Conservation (phyloP, 2,888 invertebrate species). For the Eilema sororculum region DNA sequence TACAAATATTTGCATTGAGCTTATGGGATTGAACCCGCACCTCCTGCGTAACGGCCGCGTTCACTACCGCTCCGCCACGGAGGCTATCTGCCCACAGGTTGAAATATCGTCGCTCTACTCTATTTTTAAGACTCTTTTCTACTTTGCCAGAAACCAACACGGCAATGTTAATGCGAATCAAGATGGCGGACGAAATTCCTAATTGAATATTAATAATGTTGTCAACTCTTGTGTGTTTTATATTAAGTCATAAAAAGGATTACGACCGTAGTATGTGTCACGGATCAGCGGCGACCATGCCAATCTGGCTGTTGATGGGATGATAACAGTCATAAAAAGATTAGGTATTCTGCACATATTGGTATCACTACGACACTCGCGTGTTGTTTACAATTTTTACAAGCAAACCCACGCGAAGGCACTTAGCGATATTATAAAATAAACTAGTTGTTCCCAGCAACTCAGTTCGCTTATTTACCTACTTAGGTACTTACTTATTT, state of each 20-base stretch:
- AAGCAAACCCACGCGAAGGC: slow-evolving; percentile 1
- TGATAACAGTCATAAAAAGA: slow-evolving; percentile 6
- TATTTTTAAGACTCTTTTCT: too few species aligned
- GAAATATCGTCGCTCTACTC: too few species aligned
- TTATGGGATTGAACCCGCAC: too few species aligned
- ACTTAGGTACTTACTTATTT: too few species aligned
- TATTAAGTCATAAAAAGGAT: not conserved
- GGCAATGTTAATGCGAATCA: too few species aligned
- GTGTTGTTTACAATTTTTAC: slow-evolving; percentile 5
- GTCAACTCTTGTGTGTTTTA: not conserved
- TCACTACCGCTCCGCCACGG: too few species aligned
- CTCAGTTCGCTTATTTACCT: too few species aligned
- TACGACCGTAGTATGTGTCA: not conserved
- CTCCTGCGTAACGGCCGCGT: too few species aligned
- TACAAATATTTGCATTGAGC: too few species aligned
- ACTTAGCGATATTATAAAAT: not conserved
- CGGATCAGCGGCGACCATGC: not conserved
- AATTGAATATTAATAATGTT: slow-evolving; percentile 1
- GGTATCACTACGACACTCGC: not conserved
- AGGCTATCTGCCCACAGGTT: too few species aligned
- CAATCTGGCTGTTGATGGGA: slow-evolving; percentile 7
- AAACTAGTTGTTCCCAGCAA: not conserved
- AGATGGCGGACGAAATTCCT: not conserved
- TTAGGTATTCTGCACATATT: not conserved
- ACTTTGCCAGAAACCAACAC: too few species aligned